Evolutionary conservation across 2,797 vertebrate species (phyloP).

Genomic region (Dermochelys coriacea): DNA sequence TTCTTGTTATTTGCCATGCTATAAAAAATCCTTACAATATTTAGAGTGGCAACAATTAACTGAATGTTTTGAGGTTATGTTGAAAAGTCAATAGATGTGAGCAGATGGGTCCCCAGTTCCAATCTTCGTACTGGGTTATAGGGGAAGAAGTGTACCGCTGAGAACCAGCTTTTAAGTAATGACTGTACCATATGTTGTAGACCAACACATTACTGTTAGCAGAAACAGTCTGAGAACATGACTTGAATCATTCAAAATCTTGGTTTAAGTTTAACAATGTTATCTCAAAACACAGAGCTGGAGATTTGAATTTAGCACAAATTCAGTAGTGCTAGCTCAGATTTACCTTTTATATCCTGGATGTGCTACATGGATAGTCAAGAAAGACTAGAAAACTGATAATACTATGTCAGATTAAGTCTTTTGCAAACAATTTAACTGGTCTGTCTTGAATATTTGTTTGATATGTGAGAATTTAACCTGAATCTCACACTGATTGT

Average conservation of each 20-base stretch:
- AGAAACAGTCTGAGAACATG: slow-evolving; percentile 40
- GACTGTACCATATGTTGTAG: slow-evolving; percentile 74
- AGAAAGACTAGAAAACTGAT: slow-evolving; percentile 41
- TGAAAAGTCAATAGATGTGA: slow-evolving; percentile 62
- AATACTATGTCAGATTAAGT: slow-evolving; percentile 24
- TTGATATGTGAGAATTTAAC: slow-evolving; percentile 68
- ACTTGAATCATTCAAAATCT: slow-evolving; percentile 6
- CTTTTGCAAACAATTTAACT: slow-evolving; percentile 51
- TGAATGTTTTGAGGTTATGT: slow-evolving; percentile 44
- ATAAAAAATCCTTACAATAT: slow-evolving; percentile 43
- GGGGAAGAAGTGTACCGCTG: slow-evolving; percentile 64
- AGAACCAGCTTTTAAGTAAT: slow-evolving; percentile 69
- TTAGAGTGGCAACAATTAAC: slow-evolving; percentile 52
- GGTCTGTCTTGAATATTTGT: slow-evolving; percentile 47
- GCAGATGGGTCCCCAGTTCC: slow-evolving; percentile 64
- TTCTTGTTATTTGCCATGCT: slow-evolving; percentile 47
- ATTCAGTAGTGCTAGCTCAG: slow-evolving; percentile 1
- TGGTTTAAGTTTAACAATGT: slow-evolving; percentile 29
- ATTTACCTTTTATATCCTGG: not conserved
- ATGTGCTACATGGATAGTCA: not conserved
- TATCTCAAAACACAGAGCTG: slow-evolving; percentile 4
- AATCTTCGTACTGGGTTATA: slow-evolving; percentile 14
- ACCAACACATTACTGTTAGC: slow-evolving; percentile 47
- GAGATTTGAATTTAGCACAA: not conserved
- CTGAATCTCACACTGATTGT: slow-evolving; percentile 49